These are phyloP conservation scores for Coptotermes formosanus DNA, from an alignment of 1,140 invertebrate genomes.

Conservation along the genomic window DNA sequence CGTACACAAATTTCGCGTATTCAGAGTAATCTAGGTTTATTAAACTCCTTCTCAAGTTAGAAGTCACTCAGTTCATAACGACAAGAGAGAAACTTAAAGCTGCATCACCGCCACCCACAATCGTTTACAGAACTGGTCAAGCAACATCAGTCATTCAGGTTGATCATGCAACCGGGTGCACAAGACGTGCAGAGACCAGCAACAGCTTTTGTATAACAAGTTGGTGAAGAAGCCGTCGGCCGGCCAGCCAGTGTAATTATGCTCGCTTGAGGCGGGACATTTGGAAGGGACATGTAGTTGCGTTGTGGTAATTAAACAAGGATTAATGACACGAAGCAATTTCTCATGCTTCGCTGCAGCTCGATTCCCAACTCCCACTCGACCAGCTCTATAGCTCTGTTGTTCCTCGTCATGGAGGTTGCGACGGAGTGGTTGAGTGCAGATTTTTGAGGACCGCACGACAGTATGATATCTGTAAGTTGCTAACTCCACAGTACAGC, in stretches of 20 bases:
- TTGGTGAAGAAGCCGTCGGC: background rate
- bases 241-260: background rate
- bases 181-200: background rate
- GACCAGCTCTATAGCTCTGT: background rate
- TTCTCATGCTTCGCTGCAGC: slow-evolving; percentile 13
- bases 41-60: background rate
- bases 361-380: slow-evolving; percentile 2
- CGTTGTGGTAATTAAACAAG: slow-evolving; percentile 18
- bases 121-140: background rate
- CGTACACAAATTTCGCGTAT: too few relatives aligned
- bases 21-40: too few relatives aligned
- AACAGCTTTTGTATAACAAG: background rate
- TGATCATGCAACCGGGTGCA: background rate
- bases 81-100: background rate
- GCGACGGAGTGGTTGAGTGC: background rate
- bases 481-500: too few relatives aligned
- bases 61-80: background rate
- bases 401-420: background rate
- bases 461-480: too few relatives aligned
- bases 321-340: slow-evolving; percentile 16
- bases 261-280: background rate
- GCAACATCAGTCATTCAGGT: background rate
- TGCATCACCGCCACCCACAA: background rate
- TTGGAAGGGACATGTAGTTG: slow-evolving; percentile 14
- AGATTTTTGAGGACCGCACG: too few relatives aligned